These are phyloP conservation scores for Andrena flavipes DNA, from an alignment of 2,888 invertebrate genomes.

Conservation along the genomic window DNA sequence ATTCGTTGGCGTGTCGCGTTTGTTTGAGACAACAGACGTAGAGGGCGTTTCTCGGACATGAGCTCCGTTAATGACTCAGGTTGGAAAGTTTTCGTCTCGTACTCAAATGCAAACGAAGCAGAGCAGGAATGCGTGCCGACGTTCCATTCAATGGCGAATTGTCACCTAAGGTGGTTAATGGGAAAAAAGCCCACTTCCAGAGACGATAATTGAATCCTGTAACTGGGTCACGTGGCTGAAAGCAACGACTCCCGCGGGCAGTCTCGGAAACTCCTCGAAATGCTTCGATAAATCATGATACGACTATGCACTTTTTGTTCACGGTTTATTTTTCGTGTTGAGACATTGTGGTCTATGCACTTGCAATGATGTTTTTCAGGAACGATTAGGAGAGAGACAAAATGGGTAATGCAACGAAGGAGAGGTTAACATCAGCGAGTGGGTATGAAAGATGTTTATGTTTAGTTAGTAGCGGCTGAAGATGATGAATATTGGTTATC, in stretches of 20 bases:
- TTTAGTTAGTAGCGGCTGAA: no score
- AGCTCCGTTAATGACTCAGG: constrained; percentile 74
- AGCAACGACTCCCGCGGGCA: constrained; percentile 5
- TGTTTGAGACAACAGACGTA: constrained; percentile 19
- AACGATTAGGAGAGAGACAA: no score
- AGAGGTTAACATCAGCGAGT: no score
- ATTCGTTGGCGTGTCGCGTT: constrained; percentile 8
- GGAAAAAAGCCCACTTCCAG: background rate
- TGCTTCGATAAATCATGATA: background rate
- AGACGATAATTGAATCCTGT: constrained; percentile 30
- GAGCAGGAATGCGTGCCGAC: constrained; percentile 13
- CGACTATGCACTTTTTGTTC: background rate
- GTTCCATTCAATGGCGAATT: background rate
- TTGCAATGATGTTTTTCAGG: no score
- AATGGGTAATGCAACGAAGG: no score
- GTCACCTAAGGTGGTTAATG: background rate
- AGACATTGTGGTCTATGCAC: no score
- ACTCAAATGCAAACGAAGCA: constrained; percentile 71
- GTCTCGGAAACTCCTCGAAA: constrained; percentile 3
- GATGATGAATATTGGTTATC: no score
- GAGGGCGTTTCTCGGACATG: constrained; percentile 55
- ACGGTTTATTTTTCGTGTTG: no score
- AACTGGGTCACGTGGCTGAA: constrained; percentile 19
- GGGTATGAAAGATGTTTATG: no score
- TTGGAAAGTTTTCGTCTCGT: constrained; percentile 70